Percentiles rank a stretch among this genome's conserved stretches.
Conservation (phyloP, 2,888 invertebrate species). For the Tricholauxania praeusta region DNA sequence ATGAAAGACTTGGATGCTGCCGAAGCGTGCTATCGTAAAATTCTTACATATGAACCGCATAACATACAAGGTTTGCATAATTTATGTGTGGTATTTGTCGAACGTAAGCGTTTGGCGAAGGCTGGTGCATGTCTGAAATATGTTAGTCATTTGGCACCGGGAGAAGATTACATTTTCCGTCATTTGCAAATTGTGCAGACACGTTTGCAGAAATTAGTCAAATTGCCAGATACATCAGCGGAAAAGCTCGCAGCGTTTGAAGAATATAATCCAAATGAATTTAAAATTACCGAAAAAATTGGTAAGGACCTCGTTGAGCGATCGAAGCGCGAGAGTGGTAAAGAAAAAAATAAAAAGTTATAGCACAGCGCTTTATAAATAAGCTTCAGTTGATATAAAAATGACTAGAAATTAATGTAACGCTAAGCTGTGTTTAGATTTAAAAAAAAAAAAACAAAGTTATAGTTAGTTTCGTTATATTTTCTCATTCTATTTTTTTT, state of each 20-base stretch:
- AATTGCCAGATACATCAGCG: slow-evolving; percentile 60
- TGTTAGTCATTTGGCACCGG: slow-evolving; percentile 85
- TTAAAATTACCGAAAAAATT: slow-evolving; percentile 43
- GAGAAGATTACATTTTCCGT: slow-evolving; percentile 90
- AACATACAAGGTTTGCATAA: slow-evolving; percentile 97
- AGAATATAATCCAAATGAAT: slow-evolving; percentile 66
- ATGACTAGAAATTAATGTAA: slow-evolving; percentile 1
- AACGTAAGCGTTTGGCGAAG: slow-evolving; percentile 85
- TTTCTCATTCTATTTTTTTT: neutral
- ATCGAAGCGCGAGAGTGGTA: neutral
- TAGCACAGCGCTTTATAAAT: slow-evolving; percentile 19
- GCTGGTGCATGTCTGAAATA: slow-evolving; percentile 88
- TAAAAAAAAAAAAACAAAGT: neutral
- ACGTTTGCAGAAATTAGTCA: slow-evolving; percentile 61
- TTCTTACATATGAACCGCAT: slow-evolving; percentile 86
- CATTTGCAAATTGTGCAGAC: slow-evolving; percentile 86
- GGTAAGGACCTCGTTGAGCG: neutral
- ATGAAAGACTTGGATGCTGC: slow-evolving; percentile 95
- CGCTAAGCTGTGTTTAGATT: slow-evolving; percentile 15
- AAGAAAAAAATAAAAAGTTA: slow-evolving; percentile 13
- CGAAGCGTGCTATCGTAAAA: slow-evolving; percentile 93
- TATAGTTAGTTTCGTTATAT: too few species aligned
- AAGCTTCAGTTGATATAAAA: neutral
- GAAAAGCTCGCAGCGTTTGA: slow-evolving; percentile 65
- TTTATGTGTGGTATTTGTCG: slow-evolving; percentile 95